These are phyloP conservation scores for Leucosticte australis DNA, from an alignment of 2,113 vertebrate species.

Conservation along the genomic window DNA sequence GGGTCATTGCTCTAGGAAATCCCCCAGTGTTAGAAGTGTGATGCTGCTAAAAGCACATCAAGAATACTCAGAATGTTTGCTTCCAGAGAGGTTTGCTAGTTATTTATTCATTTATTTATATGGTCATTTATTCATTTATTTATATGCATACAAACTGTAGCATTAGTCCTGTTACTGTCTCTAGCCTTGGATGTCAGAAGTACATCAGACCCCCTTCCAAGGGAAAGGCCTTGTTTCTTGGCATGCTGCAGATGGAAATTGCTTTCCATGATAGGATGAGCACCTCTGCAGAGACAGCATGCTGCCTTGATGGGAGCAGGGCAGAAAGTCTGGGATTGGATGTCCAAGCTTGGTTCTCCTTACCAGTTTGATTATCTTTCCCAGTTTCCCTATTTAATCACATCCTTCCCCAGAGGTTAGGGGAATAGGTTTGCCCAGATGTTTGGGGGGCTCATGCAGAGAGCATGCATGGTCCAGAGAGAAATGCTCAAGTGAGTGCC, in stretches of 20 bases:
- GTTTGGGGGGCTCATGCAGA: not conserved
- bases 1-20: not conserved
- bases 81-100: not conserved
- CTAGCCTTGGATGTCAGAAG: not conserved
- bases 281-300: not conserved
- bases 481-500: not conserved
- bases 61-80: not conserved
- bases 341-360: not conserved
- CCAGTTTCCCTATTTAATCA: not conserved
- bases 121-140: not conserved
- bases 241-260: not conserved
- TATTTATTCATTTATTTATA: not conserved
- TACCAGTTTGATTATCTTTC: not conserved
- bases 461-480: not conserved
- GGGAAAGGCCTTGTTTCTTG: not conserved
- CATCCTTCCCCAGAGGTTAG: not conserved
- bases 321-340: not conserved
- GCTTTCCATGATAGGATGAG: not conserved
- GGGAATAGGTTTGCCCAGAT: not conserved
- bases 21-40: not conserved
- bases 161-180: not conserved
- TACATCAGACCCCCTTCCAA: not conserved
- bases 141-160: not conserved
- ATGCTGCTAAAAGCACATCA: not conserved
- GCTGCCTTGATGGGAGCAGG: not conserved